phyloP scores from a whole-genome alignment of 1,140 invertebrate genomes.

The Neuroterus valhalla region DNA sequence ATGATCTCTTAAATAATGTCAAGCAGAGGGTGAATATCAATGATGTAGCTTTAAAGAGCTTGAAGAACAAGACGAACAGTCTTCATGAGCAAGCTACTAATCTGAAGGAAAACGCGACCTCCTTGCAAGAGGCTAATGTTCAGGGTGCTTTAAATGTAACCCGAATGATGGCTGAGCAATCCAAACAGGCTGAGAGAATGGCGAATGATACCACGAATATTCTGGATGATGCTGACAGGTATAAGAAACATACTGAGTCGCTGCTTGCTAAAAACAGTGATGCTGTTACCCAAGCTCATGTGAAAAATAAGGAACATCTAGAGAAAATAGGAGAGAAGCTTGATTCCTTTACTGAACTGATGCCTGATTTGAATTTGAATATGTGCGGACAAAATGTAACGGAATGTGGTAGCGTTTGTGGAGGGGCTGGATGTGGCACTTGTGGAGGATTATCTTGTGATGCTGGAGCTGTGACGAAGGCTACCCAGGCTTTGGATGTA shows the following conservation, averaged over 20 bases:
- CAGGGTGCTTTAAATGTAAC: slow-evolving; percentile 95
- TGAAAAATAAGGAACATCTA: slow-evolving; percentile 82
- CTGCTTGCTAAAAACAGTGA: slow-evolving; percentile 83
- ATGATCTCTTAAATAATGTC: slow-evolving; percentile 82
- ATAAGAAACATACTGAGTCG: slow-evolving; percentile 88
- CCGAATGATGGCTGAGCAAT: slow-evolving; percentile 84
- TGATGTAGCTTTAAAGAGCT: slow-evolving; percentile 84
- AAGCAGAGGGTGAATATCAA: slow-evolving; percentile 86
- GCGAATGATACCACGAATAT: slow-evolving; percentile 75
- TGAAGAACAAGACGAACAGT: slow-evolving; percentile 83
- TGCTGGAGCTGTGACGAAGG: slow-evolving; percentile 89
- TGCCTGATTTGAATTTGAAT: slow-evolving; percentile 90
- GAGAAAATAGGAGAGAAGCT: slow-evolving; percentile 81
- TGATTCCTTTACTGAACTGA: slow-evolving; percentile 79
- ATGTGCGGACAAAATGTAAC: slow-evolving; percentile 92
- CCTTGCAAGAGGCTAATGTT: slow-evolving; percentile 94
- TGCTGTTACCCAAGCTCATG: slow-evolving; percentile 82
- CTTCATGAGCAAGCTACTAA: slow-evolving; percentile 84
- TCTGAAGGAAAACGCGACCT: slow-evolving; percentile 90
- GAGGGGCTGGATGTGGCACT: slow-evolving; percentile 93
- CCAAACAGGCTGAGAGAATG: slow-evolving; percentile 81
- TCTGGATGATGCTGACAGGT: slow-evolving; percentile 85
- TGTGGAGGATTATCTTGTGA: slow-evolving; percentile 95
- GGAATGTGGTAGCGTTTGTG: slow-evolving; percentile 92
- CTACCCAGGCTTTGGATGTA: slow-evolving; percentile 88